Evolutionary conservation across 2,888 invertebrate species (phyloP), one percentile per base, ranked within the genome.

Genomic region (Sicus ferrugineus): DNA sequence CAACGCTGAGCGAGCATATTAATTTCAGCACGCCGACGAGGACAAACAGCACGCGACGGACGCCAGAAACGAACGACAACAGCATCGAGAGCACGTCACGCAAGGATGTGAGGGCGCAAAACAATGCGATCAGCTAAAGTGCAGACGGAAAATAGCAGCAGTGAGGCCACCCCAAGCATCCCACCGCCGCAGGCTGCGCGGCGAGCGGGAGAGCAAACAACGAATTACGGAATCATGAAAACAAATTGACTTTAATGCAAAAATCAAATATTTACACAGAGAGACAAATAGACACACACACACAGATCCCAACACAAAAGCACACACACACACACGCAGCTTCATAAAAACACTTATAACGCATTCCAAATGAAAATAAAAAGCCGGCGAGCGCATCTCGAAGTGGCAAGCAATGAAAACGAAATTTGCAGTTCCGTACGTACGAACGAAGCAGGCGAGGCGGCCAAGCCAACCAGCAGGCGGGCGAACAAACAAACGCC

Each of bases 161-260:
- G 65, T 54, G 14, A 21, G 23, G 2, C 4, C 14, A 34, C 16
- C 42, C 9, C 42, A n/a, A 42, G n/a, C 16, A 23, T 23, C 30
- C 56, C 28, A 26, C 26, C 23, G 26, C 26, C 56, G 42, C 42
- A 4, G 42, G 54, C 23, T 31, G 65, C 7, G 65, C 23, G 19
- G 16, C n/a, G 14, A 67, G 48, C 9, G 23, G 46, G 70, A 70
- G 72, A 71, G 77, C 78, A 84, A 84, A 84, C 84, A 83, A 83
- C 83, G 83, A 84, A 83, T 83, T 83, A 83, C 83, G 80, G 84
- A 84, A 84, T 83, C 83, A 83, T 84, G 83, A 84, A 84, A 84
- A 81, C 84, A 83, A 83, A 83, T 83, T 84, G 83, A 83, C 84
- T 83, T 84, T 84, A 83, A 83, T 83, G 83, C 81, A 82, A 80